These are phyloP conservation scores for Pygmarrhopalites habei DNA, from an alignment of 1,140 invertebrate species.

Conservation along the genomic window DNA sequence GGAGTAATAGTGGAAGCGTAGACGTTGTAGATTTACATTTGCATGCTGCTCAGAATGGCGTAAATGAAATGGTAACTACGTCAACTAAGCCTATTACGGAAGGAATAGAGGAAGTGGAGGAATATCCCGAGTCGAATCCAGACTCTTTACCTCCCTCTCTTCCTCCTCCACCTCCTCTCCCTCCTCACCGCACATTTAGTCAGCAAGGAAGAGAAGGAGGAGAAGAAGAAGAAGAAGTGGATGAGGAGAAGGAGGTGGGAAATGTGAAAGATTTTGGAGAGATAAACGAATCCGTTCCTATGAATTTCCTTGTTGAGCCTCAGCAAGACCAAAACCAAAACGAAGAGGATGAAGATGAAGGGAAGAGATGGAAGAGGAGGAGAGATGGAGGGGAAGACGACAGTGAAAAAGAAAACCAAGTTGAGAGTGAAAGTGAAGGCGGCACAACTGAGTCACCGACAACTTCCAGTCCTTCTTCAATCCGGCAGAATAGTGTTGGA, in stretches of 20 bases:
- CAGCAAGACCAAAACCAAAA: too few relatives aligned
- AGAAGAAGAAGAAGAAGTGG: neutral
- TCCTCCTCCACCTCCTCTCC: too few relatives aligned
- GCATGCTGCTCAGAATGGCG: slow-evolving; percentile 7
- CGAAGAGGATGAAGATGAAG: slow-evolving; percentile 1
- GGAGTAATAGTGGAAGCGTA: neutral
- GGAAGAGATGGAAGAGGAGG: neutral
- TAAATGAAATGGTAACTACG: slow-evolving; percentile 13
- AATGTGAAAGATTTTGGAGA: neutral
- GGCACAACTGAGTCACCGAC: neutral
- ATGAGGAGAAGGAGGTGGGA: too few relatives aligned
- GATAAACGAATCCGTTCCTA: too few relatives aligned
- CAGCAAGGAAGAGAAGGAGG: neutral
- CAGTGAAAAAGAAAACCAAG: neutral
- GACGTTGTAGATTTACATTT: slow-evolving; percentile 1
- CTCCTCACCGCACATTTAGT: slow-evolving; percentile 3
- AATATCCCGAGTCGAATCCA: neutral
- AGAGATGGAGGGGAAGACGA: neutral
- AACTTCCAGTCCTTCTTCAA: neutral
- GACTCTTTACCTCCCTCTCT: too few relatives aligned
- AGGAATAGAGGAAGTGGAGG: slow-evolving; percentile 12
- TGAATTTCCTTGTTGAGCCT: too few relatives aligned
- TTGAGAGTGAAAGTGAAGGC: neutral
- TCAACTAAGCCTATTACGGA: slow-evolving; percentile 8
- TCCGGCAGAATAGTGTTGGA: neutral